A percentile compares a stretch with the other conserved stretches of the same genome.
Conservation (phyloP, 2,113 vertebrate species). For the Xerus inauris region DNA sequence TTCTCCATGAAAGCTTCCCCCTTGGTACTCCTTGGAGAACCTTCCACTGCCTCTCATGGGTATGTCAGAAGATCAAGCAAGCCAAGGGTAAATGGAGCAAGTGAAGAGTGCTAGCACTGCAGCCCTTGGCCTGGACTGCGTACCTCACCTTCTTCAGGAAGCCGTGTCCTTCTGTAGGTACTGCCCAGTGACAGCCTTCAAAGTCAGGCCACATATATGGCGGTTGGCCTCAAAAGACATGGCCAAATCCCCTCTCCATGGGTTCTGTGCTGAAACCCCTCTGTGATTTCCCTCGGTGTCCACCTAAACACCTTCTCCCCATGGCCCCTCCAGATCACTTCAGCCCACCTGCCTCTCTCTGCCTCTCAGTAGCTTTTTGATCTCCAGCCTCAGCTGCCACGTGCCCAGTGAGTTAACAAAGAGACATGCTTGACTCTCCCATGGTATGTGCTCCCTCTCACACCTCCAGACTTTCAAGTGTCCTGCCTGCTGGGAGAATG, state of each 20-base stretch:
- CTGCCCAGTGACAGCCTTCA: neutral
- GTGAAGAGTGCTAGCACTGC: neutral
- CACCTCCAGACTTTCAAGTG: neutral
- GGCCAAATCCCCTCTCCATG: rapidly evolving
- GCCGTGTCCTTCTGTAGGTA: neutral
- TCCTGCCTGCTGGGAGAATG: neutral
- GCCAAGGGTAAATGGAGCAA: neutral
- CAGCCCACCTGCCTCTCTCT: neutral
- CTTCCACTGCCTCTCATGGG: neutral
- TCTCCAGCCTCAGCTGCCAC: neutral
- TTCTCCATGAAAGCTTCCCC: neutral
- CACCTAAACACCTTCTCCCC: neutral
- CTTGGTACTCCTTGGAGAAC: neutral
- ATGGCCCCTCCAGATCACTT: too few species aligned
- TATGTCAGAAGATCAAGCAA: neutral
- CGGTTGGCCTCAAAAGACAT: neutral
- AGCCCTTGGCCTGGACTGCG: rapidly evolving
- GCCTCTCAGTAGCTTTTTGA: neutral
- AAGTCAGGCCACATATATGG: neutral
- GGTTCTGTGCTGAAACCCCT: neutral
- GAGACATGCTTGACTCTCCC: neutral
- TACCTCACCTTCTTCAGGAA: neutral
- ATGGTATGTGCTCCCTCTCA: neutral
- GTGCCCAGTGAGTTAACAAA: neutral
- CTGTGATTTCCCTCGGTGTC: neutral